A percentile compares a stretch with the other conserved stretches of the same genome.
Conservation (phyloP, 2,888 invertebrate species). For the Sarcophaga subvicina region DNA sequence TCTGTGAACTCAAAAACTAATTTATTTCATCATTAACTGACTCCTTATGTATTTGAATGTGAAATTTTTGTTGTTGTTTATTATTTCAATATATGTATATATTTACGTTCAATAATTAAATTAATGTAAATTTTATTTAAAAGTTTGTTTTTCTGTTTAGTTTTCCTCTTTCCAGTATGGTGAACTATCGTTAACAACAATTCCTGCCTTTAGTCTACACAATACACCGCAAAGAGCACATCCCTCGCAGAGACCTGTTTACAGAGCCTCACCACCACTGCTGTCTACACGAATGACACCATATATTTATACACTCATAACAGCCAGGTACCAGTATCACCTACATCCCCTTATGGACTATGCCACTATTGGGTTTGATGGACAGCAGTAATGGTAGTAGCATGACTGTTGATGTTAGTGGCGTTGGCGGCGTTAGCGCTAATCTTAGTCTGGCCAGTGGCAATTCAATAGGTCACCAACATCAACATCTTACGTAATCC, state of each 20-base stretch:
- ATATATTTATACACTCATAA: constrained; percentile 81
- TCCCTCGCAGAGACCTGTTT: constrained; percentile 79
- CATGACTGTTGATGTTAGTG: constrained; percentile 14
- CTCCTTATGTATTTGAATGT: no score
- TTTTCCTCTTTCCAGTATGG: constrained; percentile 76
- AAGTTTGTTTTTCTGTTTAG: neutral
- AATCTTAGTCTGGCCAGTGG: constrained; percentile 57
- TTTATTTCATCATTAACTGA: no score
- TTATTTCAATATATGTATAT: neutral
- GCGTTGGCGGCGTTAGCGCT: constrained; percentile 43
- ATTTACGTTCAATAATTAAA: neutral
- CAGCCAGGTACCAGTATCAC: constrained; percentile 80
- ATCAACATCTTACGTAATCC: constrained; percentile 73
- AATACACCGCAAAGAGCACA: constrained; percentile 80
- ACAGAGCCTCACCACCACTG: constrained; percentile 78
- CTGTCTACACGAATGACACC: constrained; percentile 79
- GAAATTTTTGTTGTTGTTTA: no score
- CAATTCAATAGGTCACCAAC: constrained; percentile 71
- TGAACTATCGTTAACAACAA: constrained; percentile 81
- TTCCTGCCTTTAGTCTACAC: constrained; percentile 81
- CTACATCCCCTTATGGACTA: constrained; percentile 81
- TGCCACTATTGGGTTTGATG: constrained; percentile 76
- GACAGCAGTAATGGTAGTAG: constrained; percentile 62
- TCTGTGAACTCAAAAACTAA: no score
- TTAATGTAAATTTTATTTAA: constrained; percentile 34